Evolutionary conservation across 2,113 vertebrate species (phyloP).

Genomic region (Ptilonorhynchus violaceus): DNA sequence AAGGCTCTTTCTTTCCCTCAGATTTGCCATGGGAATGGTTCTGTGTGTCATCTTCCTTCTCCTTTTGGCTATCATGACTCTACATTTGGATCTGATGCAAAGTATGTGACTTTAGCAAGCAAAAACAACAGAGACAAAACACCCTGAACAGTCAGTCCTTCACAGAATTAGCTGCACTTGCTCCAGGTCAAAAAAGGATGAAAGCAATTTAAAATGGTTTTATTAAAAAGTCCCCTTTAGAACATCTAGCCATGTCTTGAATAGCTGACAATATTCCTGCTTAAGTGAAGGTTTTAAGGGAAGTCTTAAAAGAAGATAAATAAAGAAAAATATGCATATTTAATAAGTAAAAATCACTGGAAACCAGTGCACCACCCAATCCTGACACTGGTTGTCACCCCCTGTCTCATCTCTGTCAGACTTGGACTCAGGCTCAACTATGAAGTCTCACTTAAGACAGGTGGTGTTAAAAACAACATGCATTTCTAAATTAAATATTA

Average conservation of each 20-base stretch:
- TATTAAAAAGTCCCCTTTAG: neutral
- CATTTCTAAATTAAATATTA: neutral
- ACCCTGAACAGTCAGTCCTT: neutral
- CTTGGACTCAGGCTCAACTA: neutral
- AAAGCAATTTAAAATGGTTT: neutral
- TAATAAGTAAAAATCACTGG: neutral
- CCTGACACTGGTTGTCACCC: neutral
- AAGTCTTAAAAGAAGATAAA: neutral
- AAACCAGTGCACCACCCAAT: fast-evolving
- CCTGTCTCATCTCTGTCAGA: neutral
- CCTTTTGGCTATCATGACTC: neutral
- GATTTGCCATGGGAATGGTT: neutral
- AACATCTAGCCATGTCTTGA: neutral
- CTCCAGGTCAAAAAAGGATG: neutral
- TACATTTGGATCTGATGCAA: neutral
- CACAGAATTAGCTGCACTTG: neutral
- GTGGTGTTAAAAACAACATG: neutral
- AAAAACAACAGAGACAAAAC: neutral
- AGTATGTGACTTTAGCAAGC: neutral
- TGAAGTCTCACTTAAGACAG: neutral
- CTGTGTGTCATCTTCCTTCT: neutral
- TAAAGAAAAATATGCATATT: neutral
- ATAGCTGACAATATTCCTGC: neutral
- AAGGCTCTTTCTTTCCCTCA: neutral
- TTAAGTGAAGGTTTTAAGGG: neutral